Evolutionary conservation across 2,888 invertebrate species (phyloP).

Genomic region (Cybosia mesomella): DNA sequence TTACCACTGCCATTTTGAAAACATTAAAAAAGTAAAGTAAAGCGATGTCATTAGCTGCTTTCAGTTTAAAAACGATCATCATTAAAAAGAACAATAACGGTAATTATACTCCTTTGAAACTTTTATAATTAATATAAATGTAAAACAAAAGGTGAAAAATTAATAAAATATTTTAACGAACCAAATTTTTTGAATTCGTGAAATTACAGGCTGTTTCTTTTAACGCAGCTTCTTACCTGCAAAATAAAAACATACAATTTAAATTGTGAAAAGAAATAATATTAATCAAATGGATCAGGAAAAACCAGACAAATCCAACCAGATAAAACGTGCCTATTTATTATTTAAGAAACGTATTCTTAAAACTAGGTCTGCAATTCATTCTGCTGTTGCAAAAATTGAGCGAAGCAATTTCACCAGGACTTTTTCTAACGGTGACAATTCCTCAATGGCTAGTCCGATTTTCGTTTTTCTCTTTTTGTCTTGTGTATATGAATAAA

Average conservation of each 20-base stretch:
- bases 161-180: background rate
- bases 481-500: no score
- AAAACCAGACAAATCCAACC: background rate
- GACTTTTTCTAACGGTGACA: no score
- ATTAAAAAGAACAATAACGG: background rate
- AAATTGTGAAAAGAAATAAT: no score
- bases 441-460: no score
- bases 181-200: background rate
- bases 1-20: background rate
- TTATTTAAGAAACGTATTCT: no score
- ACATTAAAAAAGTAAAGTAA: background rate
- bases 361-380: no score
- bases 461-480: no score
- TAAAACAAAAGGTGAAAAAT: background rate
- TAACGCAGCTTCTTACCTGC: slow-evolving; percentile 5
- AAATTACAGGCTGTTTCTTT: background rate
- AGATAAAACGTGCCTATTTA: background rate
- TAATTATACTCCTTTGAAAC: background rate
- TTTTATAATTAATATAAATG: background rate
- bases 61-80: background rate
- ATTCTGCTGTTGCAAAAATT: no score
- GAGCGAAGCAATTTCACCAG: no score
- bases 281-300: no score
- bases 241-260: background rate
- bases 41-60: background rate